Base-by-base conservation (phyloP, 2,113 vertebrate species). In the Smithornis capensis region DNA sequence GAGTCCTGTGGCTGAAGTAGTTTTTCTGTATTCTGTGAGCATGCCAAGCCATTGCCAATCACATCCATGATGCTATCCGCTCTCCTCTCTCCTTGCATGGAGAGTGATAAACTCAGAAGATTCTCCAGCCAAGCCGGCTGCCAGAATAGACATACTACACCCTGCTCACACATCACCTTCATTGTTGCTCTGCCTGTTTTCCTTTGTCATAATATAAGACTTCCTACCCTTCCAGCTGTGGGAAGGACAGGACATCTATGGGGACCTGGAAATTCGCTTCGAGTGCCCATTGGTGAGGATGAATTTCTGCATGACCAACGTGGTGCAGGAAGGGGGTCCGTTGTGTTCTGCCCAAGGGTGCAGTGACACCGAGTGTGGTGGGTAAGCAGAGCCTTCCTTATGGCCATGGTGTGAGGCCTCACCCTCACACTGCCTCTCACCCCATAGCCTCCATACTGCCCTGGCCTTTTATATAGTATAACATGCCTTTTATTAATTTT, bases 261-360 rank as follows among this genome's bases (percentile, higher is more conserved):
- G 12, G 9, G 12, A 11, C 21, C 40, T 40, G 60, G 50, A 70
- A 76, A 69, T 85, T 35, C 69, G 4, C 29, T 65, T 63, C 47
- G 47, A 69, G 22, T 62, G 29, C 23, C 25, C 59, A 37, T 0
- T 42, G 0, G 14, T 44, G 35, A 74, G 21, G 69, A 50, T 15
- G 27, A 56, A 65, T 75, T 92, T 71, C 70, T 69, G 9, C 18
- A 28, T 40, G 59, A 53, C 23, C 4, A 8, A 53, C 7, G n/a
- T 40, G 49, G 22, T n/a, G n/a, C n/a, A 81, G 64, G 31, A 70
- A 81, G 50, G 13, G 45, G 25, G 33, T 47, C n/a, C 19, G 5
- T 0, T n/a, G 6, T 27, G 19, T 4, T 60, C 62, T 67, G 35
- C 35, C 53, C 55, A 71, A 65, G 19, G 0, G 0, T n/a, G 19